Evolutionary conservation across 2,113 vertebrate species (phyloP).

Genomic region (Scartelaos histophorus): DNA sequence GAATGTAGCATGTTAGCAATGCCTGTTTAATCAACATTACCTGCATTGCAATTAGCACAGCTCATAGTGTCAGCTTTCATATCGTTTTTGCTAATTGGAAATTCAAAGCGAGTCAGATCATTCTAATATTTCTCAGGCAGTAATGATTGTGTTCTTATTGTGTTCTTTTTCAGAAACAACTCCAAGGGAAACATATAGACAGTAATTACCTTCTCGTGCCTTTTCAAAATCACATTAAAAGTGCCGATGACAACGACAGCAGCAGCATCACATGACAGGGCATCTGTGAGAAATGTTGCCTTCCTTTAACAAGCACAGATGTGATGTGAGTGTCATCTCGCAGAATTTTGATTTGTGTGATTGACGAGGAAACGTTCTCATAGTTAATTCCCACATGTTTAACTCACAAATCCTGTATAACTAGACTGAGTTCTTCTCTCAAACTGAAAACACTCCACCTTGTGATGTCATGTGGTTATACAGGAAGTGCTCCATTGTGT

Average conservation of each 20-base stretch:
- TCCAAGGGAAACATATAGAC: neutral
- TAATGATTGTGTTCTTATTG: neutral
- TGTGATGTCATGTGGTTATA: too few relatives aligned
- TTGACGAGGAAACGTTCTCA: too few relatives aligned
- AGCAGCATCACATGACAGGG: neutral
- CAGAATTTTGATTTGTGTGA: too few relatives aligned
- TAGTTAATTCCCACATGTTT: too few relatives aligned
- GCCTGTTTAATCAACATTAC: neutral
- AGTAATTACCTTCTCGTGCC: neutral
- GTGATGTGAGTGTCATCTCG: too few relatives aligned
- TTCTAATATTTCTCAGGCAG: neutral
- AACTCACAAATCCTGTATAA: too few relatives aligned
- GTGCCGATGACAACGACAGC: neutral
- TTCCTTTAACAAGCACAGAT: neutral
- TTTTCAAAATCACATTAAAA: constrained; percentile 8
- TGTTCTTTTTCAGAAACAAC: too few relatives aligned
- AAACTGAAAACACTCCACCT: too few relatives aligned
- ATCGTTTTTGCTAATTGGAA: constrained; percentile 30
- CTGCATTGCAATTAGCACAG: constrained; percentile 22
- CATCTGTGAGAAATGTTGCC: neutral
- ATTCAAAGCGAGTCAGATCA: constrained; percentile 30
- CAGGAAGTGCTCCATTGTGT: too few relatives aligned
- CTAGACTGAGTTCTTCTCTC: too few relatives aligned
- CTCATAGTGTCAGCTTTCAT: constrained; percentile 20
- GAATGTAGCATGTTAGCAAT: too few relatives aligned